Percentiles rank a stretch among this genome's conserved stretches.
These are phyloP conservation scores for Theocolax elegans DNA, from an alignment of 1,140 invertebrate genomes.

Conservation along the genomic window DNA sequence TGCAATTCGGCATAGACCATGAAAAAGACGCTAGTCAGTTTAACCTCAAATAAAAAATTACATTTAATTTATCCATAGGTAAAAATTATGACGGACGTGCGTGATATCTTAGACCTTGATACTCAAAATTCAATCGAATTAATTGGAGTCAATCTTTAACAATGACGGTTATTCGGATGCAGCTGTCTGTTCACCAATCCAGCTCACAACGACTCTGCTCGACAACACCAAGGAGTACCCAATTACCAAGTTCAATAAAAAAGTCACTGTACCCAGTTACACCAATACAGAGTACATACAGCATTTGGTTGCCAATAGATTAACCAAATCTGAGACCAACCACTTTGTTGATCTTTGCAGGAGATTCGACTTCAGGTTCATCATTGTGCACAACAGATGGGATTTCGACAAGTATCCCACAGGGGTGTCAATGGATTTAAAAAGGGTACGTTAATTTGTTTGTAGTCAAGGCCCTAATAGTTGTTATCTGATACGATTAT, in stretches of 20 bases:
- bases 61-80: no score
- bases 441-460: conserved; percentile 84
- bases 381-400: conserved; percentile 94
- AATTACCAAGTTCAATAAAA: conserved; percentile 97
- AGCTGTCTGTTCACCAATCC: conserved; percentile 96
- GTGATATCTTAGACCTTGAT: conserved; percentile 93
- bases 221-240: conserved; percentile 96
- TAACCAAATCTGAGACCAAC: conserved; percentile 94
- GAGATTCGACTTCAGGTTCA: conserved; percentile 90
- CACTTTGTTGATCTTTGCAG: conserved; percentile 93
- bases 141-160: conserved; percentile 85
- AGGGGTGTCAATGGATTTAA: conserved; percentile 95
- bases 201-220: conserved; percentile 89
- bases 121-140: conserved; percentile 79
- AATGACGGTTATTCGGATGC: conserved; percentile 93
- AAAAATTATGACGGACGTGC: conserved; percentile 79
- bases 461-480: no score
- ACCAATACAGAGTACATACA: conserved; percentile 93
- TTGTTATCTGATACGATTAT: no score
- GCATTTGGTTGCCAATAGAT: conserved; percentile 85
- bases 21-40: no score
- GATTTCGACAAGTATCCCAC: conserved; percentile 78
- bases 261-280: conserved; percentile 88
- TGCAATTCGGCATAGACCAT: no score
- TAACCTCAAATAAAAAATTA: no score